Evolutionary conservation across 2,113 vertebrate genomes (phyloP).

Genomic region (Mixornis gularis): DNA sequence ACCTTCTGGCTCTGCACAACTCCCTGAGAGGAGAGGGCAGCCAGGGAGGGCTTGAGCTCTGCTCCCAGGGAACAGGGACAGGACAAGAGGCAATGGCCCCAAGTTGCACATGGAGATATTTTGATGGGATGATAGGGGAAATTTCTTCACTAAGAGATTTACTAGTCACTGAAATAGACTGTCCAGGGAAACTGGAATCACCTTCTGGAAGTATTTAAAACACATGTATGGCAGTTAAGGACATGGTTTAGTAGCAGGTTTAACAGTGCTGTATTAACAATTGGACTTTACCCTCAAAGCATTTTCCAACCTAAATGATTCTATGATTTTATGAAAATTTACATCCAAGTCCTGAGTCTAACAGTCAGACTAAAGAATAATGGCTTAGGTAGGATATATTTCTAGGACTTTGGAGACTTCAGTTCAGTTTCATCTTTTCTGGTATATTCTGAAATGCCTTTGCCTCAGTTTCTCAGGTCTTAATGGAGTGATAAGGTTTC

Average conservation of each 20-base stretch:
- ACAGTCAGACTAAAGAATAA: background rate
- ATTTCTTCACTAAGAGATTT: background rate
- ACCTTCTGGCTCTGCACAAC: accelerated
- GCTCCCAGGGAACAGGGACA: background rate
- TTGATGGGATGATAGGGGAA: background rate
- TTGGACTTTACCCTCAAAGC: background rate
- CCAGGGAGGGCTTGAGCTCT: accelerated
- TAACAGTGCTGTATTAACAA: no score
- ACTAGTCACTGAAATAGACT: background rate
- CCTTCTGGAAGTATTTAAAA: background rate
- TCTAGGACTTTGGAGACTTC: background rate
- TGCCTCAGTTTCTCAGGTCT: background rate
- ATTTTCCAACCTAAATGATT: background rate
- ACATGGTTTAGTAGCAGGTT: background rate
- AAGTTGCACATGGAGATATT: background rate
- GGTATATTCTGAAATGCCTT: background rate
- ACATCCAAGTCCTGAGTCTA: accelerated
- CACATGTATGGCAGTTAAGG: accelerated
- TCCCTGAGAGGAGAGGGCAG: background rate
- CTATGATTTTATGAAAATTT: background rate
- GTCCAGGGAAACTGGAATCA: background rate
- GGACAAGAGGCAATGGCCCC: accelerated
- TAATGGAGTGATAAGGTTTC: background rate
- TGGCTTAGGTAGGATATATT: background rate
- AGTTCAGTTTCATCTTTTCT: background rate